Evolutionary conservation across 2,888 invertebrate species (phyloP).

Genomic region (Petrolisthes cinctipes): DNA sequence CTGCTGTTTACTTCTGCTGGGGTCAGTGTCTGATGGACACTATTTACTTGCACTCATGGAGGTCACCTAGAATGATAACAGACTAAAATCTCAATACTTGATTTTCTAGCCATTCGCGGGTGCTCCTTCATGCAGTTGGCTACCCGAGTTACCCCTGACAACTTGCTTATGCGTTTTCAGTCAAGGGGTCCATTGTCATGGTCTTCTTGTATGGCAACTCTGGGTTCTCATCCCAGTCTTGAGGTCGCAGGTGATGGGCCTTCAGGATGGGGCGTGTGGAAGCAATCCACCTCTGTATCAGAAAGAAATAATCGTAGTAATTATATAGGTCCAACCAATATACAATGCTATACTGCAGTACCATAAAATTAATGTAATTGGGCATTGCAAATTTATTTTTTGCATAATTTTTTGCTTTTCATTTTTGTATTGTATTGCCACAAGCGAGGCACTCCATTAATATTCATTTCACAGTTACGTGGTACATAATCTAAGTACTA

Average conservation of each 20-base stretch:
- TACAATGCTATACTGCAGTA: background rate
- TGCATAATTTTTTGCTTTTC: no score
- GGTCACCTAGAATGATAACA: background rate
- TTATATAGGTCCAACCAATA: background rate
- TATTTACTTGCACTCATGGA: background rate
- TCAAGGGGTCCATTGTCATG: slow-evolving; percentile 63
- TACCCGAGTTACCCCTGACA: background rate
- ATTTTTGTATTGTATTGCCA: no score
- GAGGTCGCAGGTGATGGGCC: slow-evolving; percentile 63
- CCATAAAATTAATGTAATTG: background rate
- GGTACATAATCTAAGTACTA: no score
- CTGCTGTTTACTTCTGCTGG: background rate
- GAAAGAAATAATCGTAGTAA: background rate
- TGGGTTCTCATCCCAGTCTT: slow-evolving; percentile 63
- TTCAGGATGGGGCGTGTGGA: slow-evolving; percentile 64
- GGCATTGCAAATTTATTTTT: background rate
- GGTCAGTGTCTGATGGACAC: background rate
- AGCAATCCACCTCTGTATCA: slow-evolving; percentile 62
- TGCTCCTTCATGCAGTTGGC: background rate
- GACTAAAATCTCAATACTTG: background rate
- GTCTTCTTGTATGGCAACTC: slow-evolving; percentile 62
- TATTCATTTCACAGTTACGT: no score
- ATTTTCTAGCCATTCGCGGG: no score
- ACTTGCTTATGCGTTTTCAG: slow-evolving; percentile 44
- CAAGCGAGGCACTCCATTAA: no score